Conservation (phyloP, 2,888 invertebrate species). For the Agrotis puta region DNA sequence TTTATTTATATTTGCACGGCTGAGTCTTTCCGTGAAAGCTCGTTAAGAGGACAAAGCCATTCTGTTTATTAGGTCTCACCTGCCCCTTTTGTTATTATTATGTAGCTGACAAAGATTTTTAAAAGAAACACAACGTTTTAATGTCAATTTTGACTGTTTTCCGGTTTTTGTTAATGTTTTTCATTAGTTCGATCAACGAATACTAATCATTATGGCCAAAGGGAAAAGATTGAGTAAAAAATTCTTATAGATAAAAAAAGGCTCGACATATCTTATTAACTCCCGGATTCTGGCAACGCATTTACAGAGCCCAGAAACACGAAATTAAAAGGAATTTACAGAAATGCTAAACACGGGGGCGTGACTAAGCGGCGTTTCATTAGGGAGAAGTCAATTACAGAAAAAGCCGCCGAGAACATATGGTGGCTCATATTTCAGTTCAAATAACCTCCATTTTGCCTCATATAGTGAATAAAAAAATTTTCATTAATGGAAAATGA, state of each 20-base stretch:
- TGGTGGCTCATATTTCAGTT: slow-evolving; percentile 79
- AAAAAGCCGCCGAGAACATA: slow-evolving; percentile 75
- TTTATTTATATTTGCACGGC: slow-evolving; percentile 76
- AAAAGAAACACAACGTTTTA: slow-evolving; percentile 67
- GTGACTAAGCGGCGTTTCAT: slow-evolving; percentile 78
- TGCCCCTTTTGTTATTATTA: slow-evolving; percentile 78
- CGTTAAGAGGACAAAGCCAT: slow-evolving; percentile 80
- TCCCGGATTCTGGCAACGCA: neutral
- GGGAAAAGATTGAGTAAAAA: too few species aligned
- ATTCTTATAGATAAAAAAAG: too few species aligned
- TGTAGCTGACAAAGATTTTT: slow-evolving; percentile 71
- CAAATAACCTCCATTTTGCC: slow-evolving; percentile 77
- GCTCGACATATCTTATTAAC: neutral
- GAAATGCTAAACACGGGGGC: slow-evolving; percentile 60
- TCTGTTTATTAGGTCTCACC: slow-evolving; percentile 81
- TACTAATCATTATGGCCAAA: too few species aligned
- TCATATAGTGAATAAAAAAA: slow-evolving; percentile 76
- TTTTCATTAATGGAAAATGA: slow-evolving; percentile 76
- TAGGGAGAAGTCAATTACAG: slow-evolving; percentile 80
- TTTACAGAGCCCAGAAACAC: slow-evolving; percentile 21
- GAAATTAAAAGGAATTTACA: slow-evolving; percentile 52
- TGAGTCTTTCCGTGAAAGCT: slow-evolving; percentile 76
- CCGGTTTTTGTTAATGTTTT: slow-evolving; percentile 46
- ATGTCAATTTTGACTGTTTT: slow-evolving; percentile 63
- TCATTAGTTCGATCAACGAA: too few species aligned